phyloP scores from a whole-genome alignment of 2,797 vertebrate genomes.

The Tenualosa ilisha region DNA sequence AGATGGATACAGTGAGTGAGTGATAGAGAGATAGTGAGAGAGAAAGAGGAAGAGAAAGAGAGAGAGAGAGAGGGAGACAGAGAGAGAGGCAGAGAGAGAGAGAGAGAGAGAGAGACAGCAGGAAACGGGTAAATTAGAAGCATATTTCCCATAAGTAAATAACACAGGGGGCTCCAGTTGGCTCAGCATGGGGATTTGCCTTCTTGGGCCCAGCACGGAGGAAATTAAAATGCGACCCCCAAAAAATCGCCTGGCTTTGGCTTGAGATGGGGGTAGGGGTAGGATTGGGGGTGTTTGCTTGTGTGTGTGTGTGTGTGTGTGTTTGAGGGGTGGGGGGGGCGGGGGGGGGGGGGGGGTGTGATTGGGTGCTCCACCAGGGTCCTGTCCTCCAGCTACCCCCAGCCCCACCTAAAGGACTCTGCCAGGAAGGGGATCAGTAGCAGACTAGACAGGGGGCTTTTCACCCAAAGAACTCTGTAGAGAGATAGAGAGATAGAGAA shows the following conservation, averaged over 20 bases:
- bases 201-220: constrained; percentile 44
- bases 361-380: not conserved
- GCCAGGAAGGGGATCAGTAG: not conserved
- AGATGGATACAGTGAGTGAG: not conserved
- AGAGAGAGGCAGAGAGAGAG: constrained; percentile 8
- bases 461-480: not conserved
- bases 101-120: constrained; percentile 37
- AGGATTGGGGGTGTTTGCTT: not conserved
- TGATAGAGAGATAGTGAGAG: not conserved
- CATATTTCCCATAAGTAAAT: constrained; percentile 62
- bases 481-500: not conserved
- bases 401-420: not conserved
- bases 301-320: no score
- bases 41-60: not conserved
- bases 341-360: not conserved
- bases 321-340: no score
- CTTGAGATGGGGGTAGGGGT: not conserved
- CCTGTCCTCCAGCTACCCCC: not conserved
- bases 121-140: constrained; percentile 65
- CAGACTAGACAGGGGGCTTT: not conserved
- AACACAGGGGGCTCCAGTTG: constrained; percentile 50
- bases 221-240: constrained; percentile 56
- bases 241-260: not conserved
- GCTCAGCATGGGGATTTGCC: constrained; percentile 58
- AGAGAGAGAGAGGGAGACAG: not conserved